Evolutionary conservation across 2,888 invertebrate species (phyloP), one percentile per base, ranked within the genome.

Genomic region (Podabrus alpinus): DNA sequence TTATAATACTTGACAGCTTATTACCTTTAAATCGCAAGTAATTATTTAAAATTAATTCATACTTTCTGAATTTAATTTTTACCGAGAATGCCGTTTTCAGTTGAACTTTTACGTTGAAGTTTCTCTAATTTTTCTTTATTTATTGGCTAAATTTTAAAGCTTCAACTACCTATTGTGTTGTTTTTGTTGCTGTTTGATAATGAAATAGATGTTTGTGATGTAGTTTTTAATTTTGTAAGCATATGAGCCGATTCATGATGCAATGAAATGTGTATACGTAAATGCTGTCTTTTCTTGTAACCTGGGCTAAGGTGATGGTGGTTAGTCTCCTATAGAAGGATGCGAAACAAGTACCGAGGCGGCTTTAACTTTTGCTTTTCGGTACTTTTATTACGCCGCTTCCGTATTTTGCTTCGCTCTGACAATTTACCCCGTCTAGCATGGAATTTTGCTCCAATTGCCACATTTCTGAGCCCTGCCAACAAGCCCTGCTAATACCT

Each of bases 191-290:
- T 68, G 68, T 76, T 69, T 70, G 19, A 66, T 71, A 45, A 68
- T 64, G 67, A 72, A 17, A 59, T 68, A 25, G 29, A 21, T 64
- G 62, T 19, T 70, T 29, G 72, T 45, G 69, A 66, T 64, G 71
- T 79, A 77, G 76, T 80, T 77, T 80, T 80, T 79, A 78, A 80
- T 80, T 79, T 81, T 66, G 78, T 79, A 80, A 82, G 83, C 83
- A 81, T 81, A 80, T 80, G 78, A 77, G 80, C 83, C 83, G 83
- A 83, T 84, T 86, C 85, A 85, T 85, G 84, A 85, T 85, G 85
- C 86, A 86, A 85, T 86, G 84, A 86, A 82, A 80, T 84, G 83
- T 83, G 81, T 81, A 45, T 45, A 45, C 45, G 45, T 45, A 79
- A 77, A 81, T 84, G 82, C 81, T 83, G 74, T 82, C 78, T 80